Base-by-base conservation (phyloP, 2,113 vertebrate species). In the Cheirogaleus medius region DNA sequence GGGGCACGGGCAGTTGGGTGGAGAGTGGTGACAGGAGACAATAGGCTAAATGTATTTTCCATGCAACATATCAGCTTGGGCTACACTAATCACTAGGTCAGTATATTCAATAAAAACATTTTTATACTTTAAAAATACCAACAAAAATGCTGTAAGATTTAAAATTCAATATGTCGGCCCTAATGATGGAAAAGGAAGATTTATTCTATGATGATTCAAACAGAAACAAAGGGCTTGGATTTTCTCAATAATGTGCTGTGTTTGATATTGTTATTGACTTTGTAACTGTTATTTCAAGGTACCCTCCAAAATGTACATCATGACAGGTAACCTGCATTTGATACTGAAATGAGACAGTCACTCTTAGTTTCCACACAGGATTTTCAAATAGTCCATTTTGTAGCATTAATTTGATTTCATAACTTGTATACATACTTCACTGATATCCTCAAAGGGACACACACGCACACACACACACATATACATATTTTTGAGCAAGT, bases 381-480 rank as follows among this genome's bases (percentile, higher is more conserved):
- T 90, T 98, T 93, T 92, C 44, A 96, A 87, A 95, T 44, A 83
- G 78, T 52, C 4, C 25, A 42, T 56, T 94, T 93, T 73, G 37
- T 37, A 94, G 56, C 76, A 83, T 93, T 90, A 84, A 56, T 91
- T 76, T 96, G 83, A 82, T 54, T 95, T 93, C 14, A 76, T 66
- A 81, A 89, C 71, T 89, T 83, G 11, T 39, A 83, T 6, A 56
- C 11, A 71, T 27, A 27, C 18, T 29, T 95, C 64, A 90, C 11
- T 85, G 71, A 60, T 91, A 68, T 66, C 34, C 54, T 94, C 85
- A 95, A 71, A 90, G 47, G 42, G 89, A 91, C 77, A 93, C 5
- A 87, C 18, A 78, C 15, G 78, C 20, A 37, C 14, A 39, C 1
- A 42, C 25, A 44, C 39, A 29, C 39, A 44, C 6, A 44, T 9